These are phyloP conservation scores for Acronicta psi DNA, from an alignment of 2,888 invertebrate species.

Conservation along the genomic window DNA sequence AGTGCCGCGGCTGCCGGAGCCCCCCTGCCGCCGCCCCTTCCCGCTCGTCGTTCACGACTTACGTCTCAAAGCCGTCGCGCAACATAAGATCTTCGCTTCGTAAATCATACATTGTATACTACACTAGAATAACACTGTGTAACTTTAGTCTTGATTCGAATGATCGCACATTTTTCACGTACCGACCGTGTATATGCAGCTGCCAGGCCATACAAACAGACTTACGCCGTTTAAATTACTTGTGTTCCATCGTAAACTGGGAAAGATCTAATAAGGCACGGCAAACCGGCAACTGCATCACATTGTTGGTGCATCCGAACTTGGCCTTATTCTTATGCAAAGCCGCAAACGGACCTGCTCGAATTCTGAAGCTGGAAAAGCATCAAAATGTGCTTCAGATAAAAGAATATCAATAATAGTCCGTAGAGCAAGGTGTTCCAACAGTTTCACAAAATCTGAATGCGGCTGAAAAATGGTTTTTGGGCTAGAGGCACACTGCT, in stretches of 20 bases:
- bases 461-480: slow-evolving; percentile 9
- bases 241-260: background rate
- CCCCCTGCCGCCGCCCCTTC: slow-evolving; percentile 80
- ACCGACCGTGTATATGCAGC: too few species aligned
- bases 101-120: slow-evolving; percentile 16
- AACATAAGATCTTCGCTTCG: slow-evolving; percentile 58
- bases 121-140: background rate
- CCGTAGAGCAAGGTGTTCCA: slow-evolving; percentile 18
- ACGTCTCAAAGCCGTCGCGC: slow-evolving; percentile 64
- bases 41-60: slow-evolving; percentile 81
- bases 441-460: slow-evolving; percentile 9
- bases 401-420: slow-evolving; percentile 5
- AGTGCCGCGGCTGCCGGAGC: slow-evolving; percentile 48
- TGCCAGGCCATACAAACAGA: background rate
- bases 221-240: background rate
- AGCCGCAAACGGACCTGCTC: slow-evolving; percentile 18
- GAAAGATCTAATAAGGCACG: background rate
- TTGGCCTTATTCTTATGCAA: slow-evolving; percentile 6
- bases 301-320: slow-evolving; percentile 8
- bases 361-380: background rate
- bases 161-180: background rate
- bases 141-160: slow-evolving; percentile 2
- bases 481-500: slow-evolving; percentile 2
- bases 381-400: background rate
- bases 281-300: background rate